phyloP scores from a whole-genome alignment of 2,797 vertebrate species.

The Chromis chromis region DNA sequence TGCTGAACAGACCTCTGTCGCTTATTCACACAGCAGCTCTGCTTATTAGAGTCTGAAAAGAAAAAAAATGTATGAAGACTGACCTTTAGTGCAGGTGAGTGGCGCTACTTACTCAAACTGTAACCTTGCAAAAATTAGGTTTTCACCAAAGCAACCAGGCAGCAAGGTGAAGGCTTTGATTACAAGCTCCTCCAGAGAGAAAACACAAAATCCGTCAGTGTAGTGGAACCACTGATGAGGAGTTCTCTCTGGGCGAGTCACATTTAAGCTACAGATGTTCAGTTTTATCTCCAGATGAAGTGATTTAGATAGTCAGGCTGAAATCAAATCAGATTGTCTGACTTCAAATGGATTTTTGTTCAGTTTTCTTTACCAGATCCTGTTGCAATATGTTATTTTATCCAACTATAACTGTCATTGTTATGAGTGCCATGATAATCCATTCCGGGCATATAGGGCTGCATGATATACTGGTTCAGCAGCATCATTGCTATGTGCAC shows the following conservation, averaged over 20 bases:
- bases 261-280: background rate
- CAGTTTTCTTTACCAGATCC: too few relatives aligned
- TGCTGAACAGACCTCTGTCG: background rate
- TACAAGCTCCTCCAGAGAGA: background rate
- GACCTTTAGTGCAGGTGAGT: background rate
- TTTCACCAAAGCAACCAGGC: background rate
- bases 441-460: too few relatives aligned
- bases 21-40: conserved; percentile 5
- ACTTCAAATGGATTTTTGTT: too few relatives aligned
- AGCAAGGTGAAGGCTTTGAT: background rate
- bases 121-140: background rate
- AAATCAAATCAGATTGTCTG: background rate
- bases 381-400: too few relatives aligned
- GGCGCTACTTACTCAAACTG: background rate
- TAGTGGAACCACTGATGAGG: conserved; percentile 12
- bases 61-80: background rate
- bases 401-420: too few relatives aligned
- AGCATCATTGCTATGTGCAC: too few relatives aligned
- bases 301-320: background rate
- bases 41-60: background rate
- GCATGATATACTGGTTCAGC: too few relatives aligned
- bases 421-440: too few relatives aligned
- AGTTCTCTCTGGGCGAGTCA: background rate
- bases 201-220: too few relatives aligned
- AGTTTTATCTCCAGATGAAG: background rate